A percentile compares a stretch with the other conserved stretches of the same genome.
These are phyloP conservation scores for Synanthedon myopaeformis DNA, from an alignment of 2,888 invertebrate species.

Conservation along the genomic window DNA sequence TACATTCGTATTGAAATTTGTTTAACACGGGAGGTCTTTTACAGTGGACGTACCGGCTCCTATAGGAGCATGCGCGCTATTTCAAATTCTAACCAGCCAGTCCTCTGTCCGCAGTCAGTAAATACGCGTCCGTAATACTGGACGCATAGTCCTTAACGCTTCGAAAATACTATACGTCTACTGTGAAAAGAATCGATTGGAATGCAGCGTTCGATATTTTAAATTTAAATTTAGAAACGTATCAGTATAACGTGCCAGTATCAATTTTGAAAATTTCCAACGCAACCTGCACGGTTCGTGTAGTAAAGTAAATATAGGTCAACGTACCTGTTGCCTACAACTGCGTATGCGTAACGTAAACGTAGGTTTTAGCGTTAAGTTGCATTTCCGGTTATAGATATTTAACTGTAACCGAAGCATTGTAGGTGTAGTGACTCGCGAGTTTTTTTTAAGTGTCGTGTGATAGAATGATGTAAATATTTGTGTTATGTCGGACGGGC, in stretches of 20 bases:
- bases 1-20: too few species aligned
- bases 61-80: not conserved
- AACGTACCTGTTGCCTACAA: slow-evolving; percentile 29
- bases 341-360: slow-evolving; percentile 13
- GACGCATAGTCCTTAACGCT: not conserved
- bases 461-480: slow-evolving; percentile 10
- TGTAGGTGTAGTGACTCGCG: not conserved
- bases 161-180: not conserved
- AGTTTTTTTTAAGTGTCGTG: not conserved
- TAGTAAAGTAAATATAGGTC: slow-evolving; percentile 15
- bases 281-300: not conserved
- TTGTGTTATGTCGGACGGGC: slow-evolving; percentile 51
- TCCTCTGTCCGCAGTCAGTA: not conserved
- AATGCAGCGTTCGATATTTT: not conserved
- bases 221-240: not conserved
- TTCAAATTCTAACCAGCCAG: not conserved
- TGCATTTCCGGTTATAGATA: too few species aligned
- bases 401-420: not conserved
- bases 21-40: not conserved
- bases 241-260: slow-evolving; percentile 11
- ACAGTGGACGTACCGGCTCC: not conserved
- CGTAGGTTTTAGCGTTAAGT: not conserved
- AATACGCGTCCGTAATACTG: not conserved
- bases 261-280: slow-evolving; percentile 7
- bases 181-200: not conserved